Percentiles rank a stretch among this genome's conserved stretches.
phyloP scores from a whole-genome alignment of 2,113 vertebrate genomes.

The Rhinoptilus africanus region DNA sequence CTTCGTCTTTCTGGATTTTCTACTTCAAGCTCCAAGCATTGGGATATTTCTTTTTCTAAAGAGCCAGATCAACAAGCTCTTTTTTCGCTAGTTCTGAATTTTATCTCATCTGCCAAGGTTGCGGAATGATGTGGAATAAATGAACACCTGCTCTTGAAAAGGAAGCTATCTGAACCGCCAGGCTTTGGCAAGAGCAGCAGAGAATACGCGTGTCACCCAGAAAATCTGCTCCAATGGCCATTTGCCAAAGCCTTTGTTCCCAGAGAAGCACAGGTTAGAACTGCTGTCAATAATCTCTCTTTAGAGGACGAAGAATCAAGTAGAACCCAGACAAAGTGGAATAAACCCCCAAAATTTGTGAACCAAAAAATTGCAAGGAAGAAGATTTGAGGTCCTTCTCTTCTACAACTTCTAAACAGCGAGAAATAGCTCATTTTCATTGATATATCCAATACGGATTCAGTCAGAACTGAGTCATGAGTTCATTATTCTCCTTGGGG shows the following conservation, averaged over 20 bases:
- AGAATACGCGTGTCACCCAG: not conserved
- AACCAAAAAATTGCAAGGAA: not conserved
- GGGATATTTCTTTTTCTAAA: not conserved
- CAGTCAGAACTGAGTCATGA: not conserved
- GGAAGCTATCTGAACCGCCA: slow-evolving; percentile 30
- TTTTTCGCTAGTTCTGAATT: not conserved
- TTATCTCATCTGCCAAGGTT: slow-evolving; percentile 31
- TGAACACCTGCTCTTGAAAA: slow-evolving; percentile 59
- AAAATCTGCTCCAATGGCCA: slow-evolving; percentile 41
- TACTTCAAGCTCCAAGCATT: not conserved
- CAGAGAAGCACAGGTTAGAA: slow-evolving; percentile 31
- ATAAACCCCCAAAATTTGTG: not conserved
- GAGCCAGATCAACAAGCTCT: not conserved
- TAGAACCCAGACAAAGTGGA: not conserved
- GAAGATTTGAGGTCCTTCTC: not conserved
- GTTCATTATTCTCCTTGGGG: not conserved
- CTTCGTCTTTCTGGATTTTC: not conserved
- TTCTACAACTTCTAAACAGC: not conserved
- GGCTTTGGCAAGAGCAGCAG: slow-evolving; percentile 21
- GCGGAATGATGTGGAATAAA: slow-evolving; percentile 55
- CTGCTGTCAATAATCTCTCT: not conserved
- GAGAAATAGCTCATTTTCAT: not conserved
- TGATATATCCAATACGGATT: not conserved
- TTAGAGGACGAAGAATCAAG: not conserved
- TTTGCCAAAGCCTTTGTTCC: slow-evolving; percentile 6